Percentiles rank a stretch among this genome's conserved stretches.
These are phyloP conservation scores for Serranus cabrilla DNA, from an alignment of 2,797 vertebrate genomes.

Conservation along the genomic window DNA sequence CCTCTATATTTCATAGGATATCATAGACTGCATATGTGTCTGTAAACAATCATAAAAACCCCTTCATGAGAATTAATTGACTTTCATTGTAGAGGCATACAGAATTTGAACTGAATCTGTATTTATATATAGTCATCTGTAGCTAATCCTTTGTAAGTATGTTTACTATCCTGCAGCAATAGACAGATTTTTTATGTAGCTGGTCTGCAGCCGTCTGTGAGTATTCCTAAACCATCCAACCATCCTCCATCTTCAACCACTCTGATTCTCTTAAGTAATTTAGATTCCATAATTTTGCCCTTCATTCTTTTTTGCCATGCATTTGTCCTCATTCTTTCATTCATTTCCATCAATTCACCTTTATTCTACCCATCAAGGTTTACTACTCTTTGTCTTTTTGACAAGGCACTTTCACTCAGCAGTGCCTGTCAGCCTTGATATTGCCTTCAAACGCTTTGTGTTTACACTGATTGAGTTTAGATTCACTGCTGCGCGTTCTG, in stretches of 20 bases:
- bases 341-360: background rate
- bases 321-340: constrained; percentile 4
- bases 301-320: background rate
- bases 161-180: background rate
- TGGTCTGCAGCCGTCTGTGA: background rate
- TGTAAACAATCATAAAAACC: too few relatives aligned
- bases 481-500: constrained; percentile 16
- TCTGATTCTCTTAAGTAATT: background rate
- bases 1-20: too few relatives aligned
- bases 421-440: constrained; percentile 19
- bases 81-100: background rate
- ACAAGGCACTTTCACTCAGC: constrained; percentile 22
- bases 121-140: background rate
- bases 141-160: background rate
- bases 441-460: constrained; percentile 13
- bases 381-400: constrained; percentile 9
- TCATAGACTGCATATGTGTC: too few relatives aligned
- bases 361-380: constrained; percentile 9
- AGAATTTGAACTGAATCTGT: background rate
- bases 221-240: background rate
- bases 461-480: constrained; percentile 22
- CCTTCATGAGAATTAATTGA: too few relatives aligned
- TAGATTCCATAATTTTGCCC: constrained; percentile 11
- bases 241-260: background rate
- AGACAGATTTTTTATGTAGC: background rate